Percentiles rank a stretch among this genome's conserved stretches.
phyloP scores from a whole-genome alignment of 2,888 invertebrate species.

The Nemotelus nigrinus region DNA sequence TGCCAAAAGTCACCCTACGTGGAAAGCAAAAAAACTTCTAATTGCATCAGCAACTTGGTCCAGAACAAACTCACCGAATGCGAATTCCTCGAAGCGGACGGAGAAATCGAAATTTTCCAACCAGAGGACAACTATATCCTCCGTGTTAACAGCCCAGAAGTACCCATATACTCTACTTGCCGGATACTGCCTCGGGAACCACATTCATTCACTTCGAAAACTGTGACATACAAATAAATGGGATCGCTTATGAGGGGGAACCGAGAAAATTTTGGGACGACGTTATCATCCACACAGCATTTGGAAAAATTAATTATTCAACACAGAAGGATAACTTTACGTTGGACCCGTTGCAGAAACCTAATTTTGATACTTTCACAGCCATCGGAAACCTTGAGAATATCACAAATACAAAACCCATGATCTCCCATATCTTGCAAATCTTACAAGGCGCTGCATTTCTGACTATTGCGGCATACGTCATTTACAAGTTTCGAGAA shows the following conservation, averaged over 20 bases:
- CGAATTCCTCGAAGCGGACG: too few species aligned
- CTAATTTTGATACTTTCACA: too few species aligned
- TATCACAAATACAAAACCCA: background rate
- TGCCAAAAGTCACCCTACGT: background rate
- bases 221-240: slow-evolving; percentile 12
- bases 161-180: background rate
- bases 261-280: background rate
- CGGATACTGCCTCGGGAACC: background rate
- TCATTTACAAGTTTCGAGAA: too few species aligned
- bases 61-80: background rate
- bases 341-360: background rate
- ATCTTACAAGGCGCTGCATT: too few species aligned
- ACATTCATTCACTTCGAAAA: background rate
- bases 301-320: slow-evolving; percentile 16
- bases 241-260: slow-evolving; percentile 15
- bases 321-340: background rate
- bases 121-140: too few species aligned
- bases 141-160: background rate
- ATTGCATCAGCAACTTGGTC: slow-evolving; percentile 1
- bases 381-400: background rate
- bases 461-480: too few species aligned
- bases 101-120: too few species aligned
- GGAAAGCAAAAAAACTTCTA: background rate
- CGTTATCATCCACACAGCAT: background rate
- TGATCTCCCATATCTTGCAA: background rate